A percentile compares a stretch with the other conserved stretches of the same genome.
phyloP scores from a whole-genome alignment of 2,113 vertebrate species.

The Atrichornis clamosus region DNA sequence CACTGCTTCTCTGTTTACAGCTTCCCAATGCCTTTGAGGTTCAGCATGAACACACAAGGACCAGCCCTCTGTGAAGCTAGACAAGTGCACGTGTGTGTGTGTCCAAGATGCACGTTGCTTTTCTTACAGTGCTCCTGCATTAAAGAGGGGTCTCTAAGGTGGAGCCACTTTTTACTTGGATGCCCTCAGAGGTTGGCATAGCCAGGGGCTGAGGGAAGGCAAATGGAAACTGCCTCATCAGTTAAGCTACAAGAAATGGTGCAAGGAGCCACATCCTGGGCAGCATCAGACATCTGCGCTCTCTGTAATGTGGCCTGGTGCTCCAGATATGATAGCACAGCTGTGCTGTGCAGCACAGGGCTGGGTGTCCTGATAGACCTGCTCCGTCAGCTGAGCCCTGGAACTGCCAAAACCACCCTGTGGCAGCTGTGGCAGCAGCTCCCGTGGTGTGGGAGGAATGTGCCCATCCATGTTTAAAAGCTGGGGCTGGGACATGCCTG shows the following conservation, averaged over 20 bases:
- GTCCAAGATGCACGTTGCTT: neutral
- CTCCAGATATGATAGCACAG: neutral
- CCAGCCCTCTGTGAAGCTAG: neutral
- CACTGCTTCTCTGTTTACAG: neutral
- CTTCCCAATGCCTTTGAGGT: neutral
- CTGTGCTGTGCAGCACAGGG: neutral
- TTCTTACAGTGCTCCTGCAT: neutral
- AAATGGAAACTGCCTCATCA: neutral
- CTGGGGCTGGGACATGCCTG: neutral
- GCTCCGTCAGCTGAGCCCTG: neutral
- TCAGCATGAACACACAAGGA: neutral
- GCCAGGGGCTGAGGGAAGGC: neutral
- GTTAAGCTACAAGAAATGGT: neutral
- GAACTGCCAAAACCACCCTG: neutral
- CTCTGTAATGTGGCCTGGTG: neutral
- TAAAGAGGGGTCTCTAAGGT: neutral
- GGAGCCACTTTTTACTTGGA: fast-evolving
- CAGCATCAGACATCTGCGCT: fast-evolving
- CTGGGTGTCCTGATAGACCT: neutral
- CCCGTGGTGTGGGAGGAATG: neutral
- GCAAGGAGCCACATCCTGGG: neutral
- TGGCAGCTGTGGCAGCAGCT: fast-evolving
- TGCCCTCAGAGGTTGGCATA: neutral
- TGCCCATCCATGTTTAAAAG: neutral
- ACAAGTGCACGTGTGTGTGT: too few species aligned